These are phyloP conservation scores for Euwallacea fornicatus DNA, from an alignment of 1,140 invertebrate genomes.

Conservation along the genomic window DNA sequence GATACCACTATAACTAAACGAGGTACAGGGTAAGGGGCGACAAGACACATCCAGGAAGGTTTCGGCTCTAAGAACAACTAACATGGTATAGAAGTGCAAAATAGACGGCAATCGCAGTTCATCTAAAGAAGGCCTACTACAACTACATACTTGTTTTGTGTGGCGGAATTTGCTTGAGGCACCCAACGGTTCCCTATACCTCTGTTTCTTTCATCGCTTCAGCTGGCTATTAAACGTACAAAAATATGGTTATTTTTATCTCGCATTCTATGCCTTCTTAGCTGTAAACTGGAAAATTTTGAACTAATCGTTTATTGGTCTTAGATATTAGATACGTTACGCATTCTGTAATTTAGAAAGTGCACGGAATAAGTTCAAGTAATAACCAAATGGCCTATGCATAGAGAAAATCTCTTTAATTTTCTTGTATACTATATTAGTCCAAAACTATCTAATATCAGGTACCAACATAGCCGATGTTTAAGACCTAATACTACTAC, in stretches of 20 bases:
- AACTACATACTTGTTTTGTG: slow-evolving; percentile 67
- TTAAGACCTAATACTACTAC: too few relatives aligned
- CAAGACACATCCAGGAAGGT: slow-evolving; percentile 47
- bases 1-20: slow-evolving; percentile 36
- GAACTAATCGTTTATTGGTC: too few relatives aligned
- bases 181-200: slow-evolving; percentile 58
- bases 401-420: too few relatives aligned
- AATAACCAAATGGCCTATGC: too few relatives aligned
- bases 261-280: not conserved
- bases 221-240: slow-evolving; percentile 65
- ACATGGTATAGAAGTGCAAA: slow-evolving; percentile 50
- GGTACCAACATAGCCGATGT: not conserved
- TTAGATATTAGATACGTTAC: too few relatives aligned
- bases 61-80: slow-evolving; percentile 49
- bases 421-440: not conserved
- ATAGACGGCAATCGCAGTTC: slow-evolving; percentile 45
- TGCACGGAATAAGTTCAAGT: too few relatives aligned
- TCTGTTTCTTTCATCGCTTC: slow-evolving; percentile 73
- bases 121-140: slow-evolving; percentile 53
- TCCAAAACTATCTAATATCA: slow-evolving; percentile 11
- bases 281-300: too few relatives aligned
- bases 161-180: slow-evolving; percentile 57
- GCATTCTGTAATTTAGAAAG: too few relatives aligned
- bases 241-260: slow-evolving; percentile 39
- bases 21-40: slow-evolving; percentile 44